Conservation (phyloP, 2,113 vertebrate genomes). For the Serilophus lunatus region DNA sequence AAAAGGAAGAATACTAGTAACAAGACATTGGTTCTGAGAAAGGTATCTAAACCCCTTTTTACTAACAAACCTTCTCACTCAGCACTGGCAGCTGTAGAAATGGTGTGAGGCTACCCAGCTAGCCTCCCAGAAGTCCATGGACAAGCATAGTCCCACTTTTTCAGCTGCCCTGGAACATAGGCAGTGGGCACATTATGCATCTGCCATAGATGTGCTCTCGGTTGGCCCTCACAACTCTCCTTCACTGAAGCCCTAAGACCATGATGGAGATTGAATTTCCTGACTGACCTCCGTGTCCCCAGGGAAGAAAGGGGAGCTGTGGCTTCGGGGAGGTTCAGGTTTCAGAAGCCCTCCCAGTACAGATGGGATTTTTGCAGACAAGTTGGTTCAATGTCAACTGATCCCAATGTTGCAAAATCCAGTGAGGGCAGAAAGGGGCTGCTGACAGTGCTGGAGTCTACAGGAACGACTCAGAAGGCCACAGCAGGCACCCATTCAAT, state of each 20-base stretch:
- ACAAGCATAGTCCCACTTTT: neutral
- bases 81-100: neutral
- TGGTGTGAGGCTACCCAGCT: rapidly evolving
- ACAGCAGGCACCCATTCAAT: rapidly evolving
- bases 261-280: neutral
- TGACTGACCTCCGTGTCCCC: neutral
- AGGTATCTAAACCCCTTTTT: neutral
- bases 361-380: neutral
- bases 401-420: neutral
- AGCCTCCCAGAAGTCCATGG: neutral
- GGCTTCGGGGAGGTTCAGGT: neutral
- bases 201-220: neutral
- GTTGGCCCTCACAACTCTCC: neutral
- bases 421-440: neutral
- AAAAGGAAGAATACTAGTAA: neutral
- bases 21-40: neutral
- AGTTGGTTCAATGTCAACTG: neutral
- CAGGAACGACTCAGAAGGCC: neutral
- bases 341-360: neutral
- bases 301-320: neutral
- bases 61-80: neutral
- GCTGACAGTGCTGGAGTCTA: neutral
- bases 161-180: neutral
- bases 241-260: neutral
- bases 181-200: rapidly evolving